phyloP scores from a whole-genome alignment of 2,888 invertebrate genomes.

The Idaea dimidiata region DNA sequence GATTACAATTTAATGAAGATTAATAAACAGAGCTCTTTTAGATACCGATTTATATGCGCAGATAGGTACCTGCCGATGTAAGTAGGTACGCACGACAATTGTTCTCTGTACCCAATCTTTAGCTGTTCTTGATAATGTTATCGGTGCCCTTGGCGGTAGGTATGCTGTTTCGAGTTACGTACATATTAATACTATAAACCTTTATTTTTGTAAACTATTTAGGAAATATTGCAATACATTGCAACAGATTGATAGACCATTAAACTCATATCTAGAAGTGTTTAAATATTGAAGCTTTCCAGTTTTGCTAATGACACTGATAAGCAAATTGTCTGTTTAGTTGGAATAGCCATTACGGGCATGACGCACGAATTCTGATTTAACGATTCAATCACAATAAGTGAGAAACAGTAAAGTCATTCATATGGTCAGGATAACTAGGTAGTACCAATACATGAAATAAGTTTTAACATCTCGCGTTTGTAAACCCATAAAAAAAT shows the following conservation, averaged over 20 bases:
- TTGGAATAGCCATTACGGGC: constrained; percentile 21
- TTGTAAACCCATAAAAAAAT: too few relatives aligned
- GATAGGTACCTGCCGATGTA: constrained; percentile 30
- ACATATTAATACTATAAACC: constrained; percentile 21
- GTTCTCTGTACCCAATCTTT: constrained; percentile 26
- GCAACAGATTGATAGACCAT: not conserved
- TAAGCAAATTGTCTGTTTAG: constrained; percentile 25
- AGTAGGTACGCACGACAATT: not conserved
- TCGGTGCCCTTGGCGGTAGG: constrained; percentile 41
- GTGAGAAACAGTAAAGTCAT: not conserved
- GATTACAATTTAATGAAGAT: constrained; percentile 22
- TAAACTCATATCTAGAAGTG: not conserved
- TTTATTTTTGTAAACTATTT: not conserved
- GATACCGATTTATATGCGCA: constrained; percentile 23
- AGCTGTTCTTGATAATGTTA: constrained; percentile 38
- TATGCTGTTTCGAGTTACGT: constrained; percentile 31
- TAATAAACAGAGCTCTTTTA: constrained; percentile 14
- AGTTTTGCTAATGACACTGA: constrained; percentile 27
- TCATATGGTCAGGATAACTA: not conserved
- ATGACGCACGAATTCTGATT: constrained; percentile 19
- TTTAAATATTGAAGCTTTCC: constrained; percentile 18
- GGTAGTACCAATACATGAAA: too few relatives aligned
- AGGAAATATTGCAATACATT: not conserved
- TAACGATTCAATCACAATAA: not conserved
- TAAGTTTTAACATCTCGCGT: constrained; percentile 5